Base-by-base conservation (phyloP, 2,113 vertebrate species). In the Notarius lentiginosus region DNA sequence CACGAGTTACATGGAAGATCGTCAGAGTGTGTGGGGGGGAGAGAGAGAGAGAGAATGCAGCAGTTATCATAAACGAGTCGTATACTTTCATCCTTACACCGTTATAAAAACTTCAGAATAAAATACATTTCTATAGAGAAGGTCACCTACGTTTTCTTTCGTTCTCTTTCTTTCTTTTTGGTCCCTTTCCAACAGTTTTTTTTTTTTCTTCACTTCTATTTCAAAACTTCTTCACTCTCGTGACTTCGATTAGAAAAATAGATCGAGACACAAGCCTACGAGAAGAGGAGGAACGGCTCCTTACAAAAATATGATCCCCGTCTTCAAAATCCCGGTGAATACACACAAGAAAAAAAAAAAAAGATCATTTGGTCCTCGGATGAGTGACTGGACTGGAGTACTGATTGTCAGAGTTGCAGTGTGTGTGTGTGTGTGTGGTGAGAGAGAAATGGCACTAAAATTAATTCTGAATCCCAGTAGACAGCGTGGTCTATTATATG, bases 241-340 rank as follows among this genome's bases (percentile, higher is more conserved):
- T 83, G 90, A 88, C 90, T 91, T 94, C 92, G 89, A 90, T 94
- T 94, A 95, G 91, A 95, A 96, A 95, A 96, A 94, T 95, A 94
- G 93, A 93, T 91, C 84, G 91, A 90, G 84, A 90, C 92, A 88
- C 75, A 89, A 89, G 91, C 91, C 88, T 87, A 5, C 2, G n/a
- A 17, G 55, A 61, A 80, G 77, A 79, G 86, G 60, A 89, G 83
- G 90, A 85, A 94, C 91, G 90, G 89, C 87, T 93, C 89, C 91
- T 93, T 95, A 95, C 84, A 95, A 95, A 96, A 96, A 95, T 95
- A 95, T 91, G 84, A 85, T 85, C 90, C 86, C 84, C 85, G 53
- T 90, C 84, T 73, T 89, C 79, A 84, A 84, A 85, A 88, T 88
- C 91, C 91, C 90, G 94, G 89, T 93, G 88, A 93, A 91, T 60